phyloP scores from a whole-genome alignment of 2,113 vertebrate species.

The Gnathonemus echidnorhynchus region DNA sequence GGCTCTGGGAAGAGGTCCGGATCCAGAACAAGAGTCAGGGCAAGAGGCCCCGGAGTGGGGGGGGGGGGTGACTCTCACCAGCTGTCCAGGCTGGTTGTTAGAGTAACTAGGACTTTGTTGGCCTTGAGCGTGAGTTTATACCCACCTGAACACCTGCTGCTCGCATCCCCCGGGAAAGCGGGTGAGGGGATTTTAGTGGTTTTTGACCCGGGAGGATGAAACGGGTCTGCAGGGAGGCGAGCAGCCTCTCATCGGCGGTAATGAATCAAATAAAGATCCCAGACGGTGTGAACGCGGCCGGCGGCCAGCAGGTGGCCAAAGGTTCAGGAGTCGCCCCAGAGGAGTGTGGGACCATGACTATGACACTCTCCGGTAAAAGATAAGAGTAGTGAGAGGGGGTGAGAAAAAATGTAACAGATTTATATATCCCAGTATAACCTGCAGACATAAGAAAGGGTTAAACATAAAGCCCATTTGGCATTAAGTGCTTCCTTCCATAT shows the following conservation, averaged over 20 bases:
- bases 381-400: not conserved
- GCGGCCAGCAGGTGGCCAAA: not conserved
- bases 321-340: not conserved
- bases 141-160: not conserved
- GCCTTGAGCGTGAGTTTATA: not conserved
- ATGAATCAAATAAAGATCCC: constrained; percentile 14
- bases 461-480: not conserved
- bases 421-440: not conserved
- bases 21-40: not conserved
- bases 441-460: not conserved
- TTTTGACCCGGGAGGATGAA: not conserved
- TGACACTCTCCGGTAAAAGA: not conserved
- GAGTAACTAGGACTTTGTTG: not conserved
- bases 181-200: not conserved
- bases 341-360: not conserved
- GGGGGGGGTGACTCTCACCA: not conserved
- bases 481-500: not conserved
- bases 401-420: not conserved
- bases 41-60: not conserved
- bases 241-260: not conserved
- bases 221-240: not conserved
- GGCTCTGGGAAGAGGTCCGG: not conserved
- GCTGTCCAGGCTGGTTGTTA: not conserved
- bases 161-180: not conserved
- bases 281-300: not conserved